phyloP scores from a whole-genome alignment of 2,888 invertebrate genomes.

The Tachina fera region DNA sequence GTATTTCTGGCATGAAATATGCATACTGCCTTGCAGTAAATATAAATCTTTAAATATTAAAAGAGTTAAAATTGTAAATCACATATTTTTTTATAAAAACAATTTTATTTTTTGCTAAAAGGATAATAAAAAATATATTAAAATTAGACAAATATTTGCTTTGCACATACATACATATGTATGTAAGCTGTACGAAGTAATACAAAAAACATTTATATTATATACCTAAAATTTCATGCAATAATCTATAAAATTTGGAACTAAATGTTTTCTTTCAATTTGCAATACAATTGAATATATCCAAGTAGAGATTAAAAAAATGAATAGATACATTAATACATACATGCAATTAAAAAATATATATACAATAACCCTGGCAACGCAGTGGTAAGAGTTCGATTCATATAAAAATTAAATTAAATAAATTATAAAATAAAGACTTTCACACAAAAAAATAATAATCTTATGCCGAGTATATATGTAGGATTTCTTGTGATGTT shows the following conservation, averaged over 20 bases:
- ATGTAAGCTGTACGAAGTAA: neutral
- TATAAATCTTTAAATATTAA: neutral
- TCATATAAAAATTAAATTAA: too few species aligned
- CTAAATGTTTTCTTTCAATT: constrained; percentile 30
- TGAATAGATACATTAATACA: neutral
- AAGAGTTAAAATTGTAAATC: neutral
- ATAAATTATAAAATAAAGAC: too few species aligned
- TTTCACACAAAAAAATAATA: too few species aligned
- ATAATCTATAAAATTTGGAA: constrained; percentile 10
- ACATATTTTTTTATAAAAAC: neutral
- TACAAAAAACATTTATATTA: neutral
- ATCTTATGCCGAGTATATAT: too few species aligned
- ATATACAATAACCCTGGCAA: too few species aligned
- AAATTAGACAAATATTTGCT: constrained; percentile 7
- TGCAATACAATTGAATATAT: constrained; percentile 2
- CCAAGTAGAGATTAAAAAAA: neutral
- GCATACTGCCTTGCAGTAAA: neutral
- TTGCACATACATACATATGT: neutral
- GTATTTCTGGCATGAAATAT: constrained; percentile 2
- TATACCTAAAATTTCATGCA: neutral
- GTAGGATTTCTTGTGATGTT: too few species aligned
- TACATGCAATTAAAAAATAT: neutral
- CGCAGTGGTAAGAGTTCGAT: too few species aligned
- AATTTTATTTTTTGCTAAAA: neutral
- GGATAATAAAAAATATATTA: neutral